Evolutionary conservation across 2,797 vertebrate species (phyloP).

Genomic region (Thamnophis elegans): DNA sequence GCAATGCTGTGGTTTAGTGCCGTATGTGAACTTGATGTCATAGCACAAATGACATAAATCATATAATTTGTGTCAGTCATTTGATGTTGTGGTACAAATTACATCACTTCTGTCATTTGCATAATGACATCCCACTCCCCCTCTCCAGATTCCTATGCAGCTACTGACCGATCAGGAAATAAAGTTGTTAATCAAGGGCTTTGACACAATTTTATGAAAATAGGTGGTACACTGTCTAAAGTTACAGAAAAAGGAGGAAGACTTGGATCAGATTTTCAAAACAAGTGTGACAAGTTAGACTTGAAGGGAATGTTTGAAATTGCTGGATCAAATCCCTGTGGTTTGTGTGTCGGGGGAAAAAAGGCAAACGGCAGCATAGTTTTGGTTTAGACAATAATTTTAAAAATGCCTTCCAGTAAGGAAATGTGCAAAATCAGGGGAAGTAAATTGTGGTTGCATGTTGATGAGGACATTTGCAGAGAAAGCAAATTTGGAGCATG

Average conservation of each 20-base stretch:
- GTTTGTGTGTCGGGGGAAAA: not conserved
- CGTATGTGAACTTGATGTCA: not conserved
- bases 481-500: not conserved
- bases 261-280: not conserved
- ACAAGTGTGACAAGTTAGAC: not conserved
- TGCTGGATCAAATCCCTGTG: not conserved
- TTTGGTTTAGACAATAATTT: not conserved
- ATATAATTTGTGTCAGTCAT: not conserved
- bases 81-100: not conserved
- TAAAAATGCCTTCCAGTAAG: not conserved
- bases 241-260: not conserved
- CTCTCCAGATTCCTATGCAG: not conserved
- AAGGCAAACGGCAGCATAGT: not conserved
- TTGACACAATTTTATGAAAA: not conserved
- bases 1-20: not conserved
- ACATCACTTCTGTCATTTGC: not conserved
- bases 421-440: not conserved
- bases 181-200: not conserved
- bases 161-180: not conserved
- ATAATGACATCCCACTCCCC: not conserved
- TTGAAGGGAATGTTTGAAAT: not conserved
- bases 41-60: not conserved
- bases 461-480: not conserved
- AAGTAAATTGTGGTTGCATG: not conserved
- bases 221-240: not conserved